Evolutionary conservation across 2,113 vertebrate genomes (phyloP).

Genomic region (Sander vitreus): DNA sequence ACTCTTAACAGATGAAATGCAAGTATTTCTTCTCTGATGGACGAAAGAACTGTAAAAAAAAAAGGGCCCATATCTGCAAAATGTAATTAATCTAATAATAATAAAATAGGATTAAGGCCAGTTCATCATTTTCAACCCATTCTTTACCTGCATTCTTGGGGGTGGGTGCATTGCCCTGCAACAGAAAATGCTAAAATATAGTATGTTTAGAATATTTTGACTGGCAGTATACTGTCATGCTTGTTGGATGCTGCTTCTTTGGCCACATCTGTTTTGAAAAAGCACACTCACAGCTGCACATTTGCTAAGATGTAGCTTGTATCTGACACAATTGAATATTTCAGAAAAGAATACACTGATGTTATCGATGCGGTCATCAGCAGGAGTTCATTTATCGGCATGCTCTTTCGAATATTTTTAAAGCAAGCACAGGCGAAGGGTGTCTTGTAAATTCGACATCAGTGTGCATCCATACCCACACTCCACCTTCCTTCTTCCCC

Average conservation of each 20-base stretch:
- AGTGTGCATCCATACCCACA: neutral
- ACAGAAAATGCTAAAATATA: neutral
- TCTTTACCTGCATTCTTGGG: neutral
- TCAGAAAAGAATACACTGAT: neutral
- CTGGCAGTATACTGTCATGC: neutral
- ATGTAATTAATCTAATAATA: neutral
- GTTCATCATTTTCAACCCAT: neutral
- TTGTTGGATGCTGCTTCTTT: neutral
- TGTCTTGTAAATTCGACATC: conserved; percentile 10
- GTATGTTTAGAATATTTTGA: neutral
- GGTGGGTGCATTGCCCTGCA: neutral
- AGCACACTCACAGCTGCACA: neutral
- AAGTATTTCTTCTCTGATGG: neutral
- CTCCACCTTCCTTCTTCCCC: conserved; percentile 21
- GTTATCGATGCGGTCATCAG: neutral
- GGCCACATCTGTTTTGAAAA: neutral
- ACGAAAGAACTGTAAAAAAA: neutral
- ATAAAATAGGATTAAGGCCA: neutral
- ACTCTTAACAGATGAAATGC: neutral
- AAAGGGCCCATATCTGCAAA: neutral
- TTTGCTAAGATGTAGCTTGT: neutral
- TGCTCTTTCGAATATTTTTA: conserved; percentile 7
- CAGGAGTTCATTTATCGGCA: neutral
- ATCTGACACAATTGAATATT: neutral
- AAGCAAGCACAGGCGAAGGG: neutral